These are phyloP conservation scores for Acronicta psi DNA, from an alignment of 2,888 invertebrate genomes.

Conservation along the genomic window DNA sequence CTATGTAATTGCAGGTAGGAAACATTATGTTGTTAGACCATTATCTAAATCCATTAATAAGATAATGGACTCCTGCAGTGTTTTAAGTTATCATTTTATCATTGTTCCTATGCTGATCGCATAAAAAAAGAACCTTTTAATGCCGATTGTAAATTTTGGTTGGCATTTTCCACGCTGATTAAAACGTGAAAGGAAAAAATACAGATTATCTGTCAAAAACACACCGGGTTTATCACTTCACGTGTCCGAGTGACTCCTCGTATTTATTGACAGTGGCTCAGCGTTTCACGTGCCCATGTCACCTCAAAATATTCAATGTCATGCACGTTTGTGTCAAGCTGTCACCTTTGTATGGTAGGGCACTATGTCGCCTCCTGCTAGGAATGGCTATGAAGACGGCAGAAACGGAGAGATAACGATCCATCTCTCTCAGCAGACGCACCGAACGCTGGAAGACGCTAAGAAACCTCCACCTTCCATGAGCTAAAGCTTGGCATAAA, in stretches of 20 bases:
- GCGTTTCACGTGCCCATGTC: background rate
- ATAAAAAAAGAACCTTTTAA: slow-evolving; percentile 7
- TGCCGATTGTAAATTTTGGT: slow-evolving; percentile 20
- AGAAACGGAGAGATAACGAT: too few relatives aligned
- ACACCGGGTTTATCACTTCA: background rate
- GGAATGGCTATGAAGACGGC: too few relatives aligned
- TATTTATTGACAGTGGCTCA: background rate
- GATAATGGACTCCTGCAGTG: slow-evolving; percentile 39
- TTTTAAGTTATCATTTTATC: slow-evolving; percentile 1
- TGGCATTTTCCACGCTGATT: slow-evolving; percentile 8
- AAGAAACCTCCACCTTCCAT: too few relatives aligned
- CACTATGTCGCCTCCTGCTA: too few relatives aligned
- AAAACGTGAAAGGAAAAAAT: slow-evolving; percentile 17
- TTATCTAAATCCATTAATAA: slow-evolving; percentile 23
- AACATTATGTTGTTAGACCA: slow-evolving; percentile 1
- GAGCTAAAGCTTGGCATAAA: too few relatives aligned
- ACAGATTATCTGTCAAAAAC: background rate
- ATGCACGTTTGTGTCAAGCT: background rate
- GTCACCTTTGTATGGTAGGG: too few relatives aligned
- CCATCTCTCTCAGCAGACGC: too few relatives aligned
- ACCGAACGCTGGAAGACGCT: too few relatives aligned
- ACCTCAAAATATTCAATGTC: background rate
- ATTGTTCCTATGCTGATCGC: slow-evolving; percentile 7
- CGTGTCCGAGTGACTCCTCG: background rate
- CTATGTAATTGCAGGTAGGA: background rate